phyloP scores from a whole-genome alignment of 2,797 vertebrate genomes.

The Melanotaenia boesemani region DNA sequence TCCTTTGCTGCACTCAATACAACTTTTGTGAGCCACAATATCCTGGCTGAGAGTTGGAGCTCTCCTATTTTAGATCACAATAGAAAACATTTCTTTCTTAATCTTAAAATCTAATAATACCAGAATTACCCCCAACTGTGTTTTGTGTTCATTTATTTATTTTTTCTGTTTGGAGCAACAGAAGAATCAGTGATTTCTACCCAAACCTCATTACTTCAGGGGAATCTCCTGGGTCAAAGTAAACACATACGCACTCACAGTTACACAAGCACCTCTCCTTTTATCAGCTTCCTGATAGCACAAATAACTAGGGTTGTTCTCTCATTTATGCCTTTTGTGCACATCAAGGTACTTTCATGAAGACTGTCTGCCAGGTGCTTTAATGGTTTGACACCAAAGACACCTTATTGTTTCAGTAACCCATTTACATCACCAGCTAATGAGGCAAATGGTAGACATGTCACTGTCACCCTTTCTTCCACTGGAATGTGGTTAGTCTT shows the following conservation, averaged over 20 bases:
- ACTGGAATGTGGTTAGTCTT: slow-evolving; percentile 31
- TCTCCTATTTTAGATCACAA: background rate
- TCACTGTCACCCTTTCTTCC: slow-evolving; percentile 32
- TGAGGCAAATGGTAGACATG: slow-evolving; percentile 27
- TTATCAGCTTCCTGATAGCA: slow-evolving; percentile 33
- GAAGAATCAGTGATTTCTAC: slow-evolving; percentile 44
- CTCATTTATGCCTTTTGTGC: slow-evolving; percentile 18
- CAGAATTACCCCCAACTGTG: background rate
- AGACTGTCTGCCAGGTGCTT: slow-evolving; percentile 1
- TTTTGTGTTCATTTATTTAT: background rate
- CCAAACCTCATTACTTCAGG: slow-evolving; percentile 53
- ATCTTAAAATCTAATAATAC: background rate
- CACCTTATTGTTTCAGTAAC: slow-evolving; percentile 1
- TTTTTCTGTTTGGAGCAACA: slow-evolving; percentile 6
- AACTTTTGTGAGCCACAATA: background rate
- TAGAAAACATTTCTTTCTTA: background rate
- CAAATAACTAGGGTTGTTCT: slow-evolving; percentile 12
- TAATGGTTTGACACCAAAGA: slow-evolving; percentile 12
- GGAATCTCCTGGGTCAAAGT: slow-evolving; percentile 45
- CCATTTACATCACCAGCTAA: slow-evolving; percentile 34
- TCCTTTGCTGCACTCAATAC: background rate
- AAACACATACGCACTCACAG: slow-evolving; percentile 21
- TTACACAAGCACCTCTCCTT: slow-evolving; percentile 11
- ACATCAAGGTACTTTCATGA: background rate
- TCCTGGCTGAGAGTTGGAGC: background rate